Evolutionary conservation across 2,113 vertebrate genomes (phyloP).

Genomic region (Lasiurus borealis): DNA sequence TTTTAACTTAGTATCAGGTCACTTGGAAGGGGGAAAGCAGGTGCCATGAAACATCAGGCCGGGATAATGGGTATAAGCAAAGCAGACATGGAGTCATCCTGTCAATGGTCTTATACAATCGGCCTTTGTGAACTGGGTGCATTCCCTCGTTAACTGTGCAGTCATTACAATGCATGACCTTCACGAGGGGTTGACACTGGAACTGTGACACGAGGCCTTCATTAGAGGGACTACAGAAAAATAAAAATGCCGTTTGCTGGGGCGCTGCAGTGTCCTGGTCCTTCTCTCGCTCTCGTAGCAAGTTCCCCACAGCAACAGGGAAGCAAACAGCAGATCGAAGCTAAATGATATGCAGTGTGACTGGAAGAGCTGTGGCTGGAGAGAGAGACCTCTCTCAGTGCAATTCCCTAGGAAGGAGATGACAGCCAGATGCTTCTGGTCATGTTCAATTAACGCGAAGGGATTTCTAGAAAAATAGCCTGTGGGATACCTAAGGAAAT

Average conservation of each 20-base stretch:
- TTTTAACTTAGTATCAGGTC: background rate
- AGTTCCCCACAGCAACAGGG: constrained; percentile 10
- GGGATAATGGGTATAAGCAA: background rate
- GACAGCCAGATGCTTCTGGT: constrained; percentile 76
- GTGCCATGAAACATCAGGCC: background rate
- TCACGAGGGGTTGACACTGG: background rate
- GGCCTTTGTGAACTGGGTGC: background rate
- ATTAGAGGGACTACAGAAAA: background rate
- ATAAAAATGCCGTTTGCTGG: background rate
- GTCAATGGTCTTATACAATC: background rate
- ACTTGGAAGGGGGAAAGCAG: background rate
- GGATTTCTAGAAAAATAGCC: constrained; percentile 67
- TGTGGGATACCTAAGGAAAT: constrained; percentile 73
- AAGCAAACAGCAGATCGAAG: constrained; percentile 41
- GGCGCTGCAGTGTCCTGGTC: background rate
- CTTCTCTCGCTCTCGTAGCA: background rate
- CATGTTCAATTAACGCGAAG: constrained; percentile 72
- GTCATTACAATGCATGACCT: background rate
- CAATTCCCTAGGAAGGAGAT: constrained; percentile 57
- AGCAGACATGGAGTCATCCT: background rate
- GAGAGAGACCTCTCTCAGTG: constrained; percentile 52
- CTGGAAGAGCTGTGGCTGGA: constrained; percentile 53
- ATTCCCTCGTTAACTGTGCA: background rate
- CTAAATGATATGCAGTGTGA: constrained; percentile 72
- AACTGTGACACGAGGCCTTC: background rate